Evolutionary conservation across 2,113 vertebrate species (phyloP), one percentile per base, ranked within the genome.

Genomic region (Mormyrus iriodes): DNA sequence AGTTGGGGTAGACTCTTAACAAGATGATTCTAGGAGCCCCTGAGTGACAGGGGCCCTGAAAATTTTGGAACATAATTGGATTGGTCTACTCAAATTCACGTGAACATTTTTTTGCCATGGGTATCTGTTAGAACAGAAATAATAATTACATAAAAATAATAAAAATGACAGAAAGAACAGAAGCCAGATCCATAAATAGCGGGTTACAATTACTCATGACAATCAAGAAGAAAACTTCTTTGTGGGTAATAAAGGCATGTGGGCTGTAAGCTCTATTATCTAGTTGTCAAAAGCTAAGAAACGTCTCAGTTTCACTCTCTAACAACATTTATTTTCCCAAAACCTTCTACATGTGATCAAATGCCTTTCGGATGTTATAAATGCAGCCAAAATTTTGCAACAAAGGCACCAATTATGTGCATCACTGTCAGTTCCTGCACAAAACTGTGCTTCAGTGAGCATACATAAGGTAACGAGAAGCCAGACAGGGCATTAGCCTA

Each of bases 291-390:
- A 19, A 53, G 27, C 85, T 55, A 86, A 35, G 85, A 86, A 53
- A 86, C 42, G 51, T 86, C 51, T 86, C 85, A 53, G 51, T 86
- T 86, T 35, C 85, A 53, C n/a, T 53, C 27, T 27, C 48, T 86
- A 35, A 53, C 27, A 53, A 53, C 51, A 86, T 6, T 55, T 2
- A 39, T 53, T 86, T 86, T 21, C 48, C 5, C n/a, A 35, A 86
- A 55, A 86, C 10, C 27, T 53, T 55, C 51, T 15, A 53, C 24
- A 4, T 86, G 51, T 39, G 85, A 86, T 19, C 85, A 86, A 9
- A 86, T 86, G 82, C 42, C 42, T 84, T 48, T 84, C 24, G 82
- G 82, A 84, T 48, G 82, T 84, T 79, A 79, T 79, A 79, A 79
- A 79, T 1, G 31, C 73, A 44, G 82, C 82, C 44, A 44, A 24